Conservation (phyloP, 2,113 vertebrate genomes). For the Silurus asotus region DNA sequence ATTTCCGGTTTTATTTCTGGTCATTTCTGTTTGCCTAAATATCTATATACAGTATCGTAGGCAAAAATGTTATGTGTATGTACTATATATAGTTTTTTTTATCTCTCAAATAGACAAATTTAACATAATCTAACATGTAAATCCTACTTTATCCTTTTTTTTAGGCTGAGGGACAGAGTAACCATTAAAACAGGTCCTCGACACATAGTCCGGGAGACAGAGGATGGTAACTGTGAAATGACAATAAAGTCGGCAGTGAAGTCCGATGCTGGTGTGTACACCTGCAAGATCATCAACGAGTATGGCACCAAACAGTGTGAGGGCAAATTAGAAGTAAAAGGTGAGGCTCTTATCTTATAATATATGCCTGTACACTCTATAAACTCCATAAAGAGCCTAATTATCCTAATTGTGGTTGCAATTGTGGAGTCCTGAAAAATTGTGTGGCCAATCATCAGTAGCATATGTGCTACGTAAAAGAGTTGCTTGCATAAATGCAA, state of each 20-base stretch:
- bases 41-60: background rate
- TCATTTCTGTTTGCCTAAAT: background rate
- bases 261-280: conserved; percentile 87
- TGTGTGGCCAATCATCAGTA: background rate
- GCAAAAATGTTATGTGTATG: background rate
- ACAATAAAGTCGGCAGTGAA: conserved; percentile 81
- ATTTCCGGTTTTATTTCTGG: background rate
- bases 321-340: conserved; percentile 89
- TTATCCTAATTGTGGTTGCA: background rate
- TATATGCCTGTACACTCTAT: background rate
- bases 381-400: background rate
- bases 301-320: conserved; percentile 95
- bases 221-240: conserved; percentile 78
- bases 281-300: conserved; percentile 95
- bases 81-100: background rate
- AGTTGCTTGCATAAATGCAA: background rate
- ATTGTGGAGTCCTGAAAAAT: background rate
- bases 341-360: conserved; percentile 67
- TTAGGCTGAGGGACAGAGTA: conserved; percentile 92
- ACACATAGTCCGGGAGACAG: conserved; percentile 77
- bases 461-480: background rate
- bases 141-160: conserved; percentile 1
- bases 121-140: background rate
- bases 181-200: conserved; percentile 84
- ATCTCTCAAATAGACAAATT: background rate